Conservation (phyloP, 2,797 vertebrate genomes). For the Lagorchestes hirsutus region DNA sequence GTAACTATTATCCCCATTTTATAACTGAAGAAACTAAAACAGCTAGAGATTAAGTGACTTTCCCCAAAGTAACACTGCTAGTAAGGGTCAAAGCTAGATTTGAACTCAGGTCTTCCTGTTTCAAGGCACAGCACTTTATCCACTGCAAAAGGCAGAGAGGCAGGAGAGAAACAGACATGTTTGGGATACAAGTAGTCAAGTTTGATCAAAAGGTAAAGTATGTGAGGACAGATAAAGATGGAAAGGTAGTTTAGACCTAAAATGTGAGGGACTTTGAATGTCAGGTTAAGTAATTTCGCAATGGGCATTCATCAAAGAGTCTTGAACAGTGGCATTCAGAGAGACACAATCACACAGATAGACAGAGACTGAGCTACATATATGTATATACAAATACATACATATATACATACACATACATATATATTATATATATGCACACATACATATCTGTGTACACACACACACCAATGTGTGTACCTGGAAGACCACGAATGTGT, state of each 20-base stretch:
- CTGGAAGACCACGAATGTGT: too few species aligned
- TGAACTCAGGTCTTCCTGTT: neutral
- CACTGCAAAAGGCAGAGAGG: neutral
- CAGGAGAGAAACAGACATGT: neutral
- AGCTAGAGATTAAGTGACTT: neutral
- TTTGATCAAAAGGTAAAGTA: neutral
- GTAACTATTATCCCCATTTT: too few species aligned
- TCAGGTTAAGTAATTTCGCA: neutral
- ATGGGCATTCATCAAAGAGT: neutral
- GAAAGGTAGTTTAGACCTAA: neutral
- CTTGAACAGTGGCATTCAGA: neutral
- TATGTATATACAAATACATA: neutral
- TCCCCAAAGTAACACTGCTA: neutral
- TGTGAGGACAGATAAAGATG: neutral
- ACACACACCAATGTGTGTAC: too few species aligned
- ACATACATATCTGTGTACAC: too few species aligned
- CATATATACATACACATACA: too few species aligned
- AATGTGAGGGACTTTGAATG: neutral
- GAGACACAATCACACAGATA: neutral
- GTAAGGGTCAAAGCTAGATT: neutral
- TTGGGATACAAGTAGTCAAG: neutral
- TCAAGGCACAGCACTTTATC: neutral
- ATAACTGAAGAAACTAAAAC: neutral
- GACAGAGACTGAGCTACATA: neutral
- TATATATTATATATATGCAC: neutral